Base-by-base conservation (phyloP, 2,113 vertebrate species). In the Narcine bancroftii region DNA sequence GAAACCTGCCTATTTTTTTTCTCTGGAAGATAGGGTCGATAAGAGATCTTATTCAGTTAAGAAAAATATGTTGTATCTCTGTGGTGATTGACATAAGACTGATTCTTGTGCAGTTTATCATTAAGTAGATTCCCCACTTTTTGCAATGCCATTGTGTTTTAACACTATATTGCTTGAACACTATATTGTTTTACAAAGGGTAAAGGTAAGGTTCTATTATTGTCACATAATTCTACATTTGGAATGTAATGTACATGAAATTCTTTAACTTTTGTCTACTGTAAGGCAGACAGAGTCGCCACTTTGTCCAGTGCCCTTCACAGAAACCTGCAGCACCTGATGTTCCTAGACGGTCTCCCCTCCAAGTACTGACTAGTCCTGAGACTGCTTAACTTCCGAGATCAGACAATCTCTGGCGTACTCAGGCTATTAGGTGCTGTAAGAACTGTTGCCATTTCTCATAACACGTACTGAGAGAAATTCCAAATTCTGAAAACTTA, bases 31-130 rank as follows among this genome's bases (percentile, higher is more conserved):
- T 91, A 91, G 63, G 63, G 39, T 69, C 10, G 60, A 91, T 91
- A 65, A 89, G 87, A 91, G 87, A 63, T 69, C 87, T 91, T 91
- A 91, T 69, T 91, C 63, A 69, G 87, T 91, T 91, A 45, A 91
- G 63, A 91, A 91, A 42, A 69, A 69, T 66, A 91, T 69, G 65
- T 33, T 91, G 60, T 69, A 91, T 26, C 39, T 33, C 19, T 69
- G 26, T 4, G 26, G 26, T 63, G 60, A 89, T 89, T 89, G 85
- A 65, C 56, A 89, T 39, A 33, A 65, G 15, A 89, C 85, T 89
- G 56, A 89, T 89, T 19, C 56, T 89, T 89, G n/a, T 65, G 56
- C 2, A 65, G 85, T 65, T 42, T 21, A 65, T 89, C 85, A 65
- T 65, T 65, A 89, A 83, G 19, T 17, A 65, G 36, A 36, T 89